A percentile compares a stretch with the other conserved stretches of the same genome.
Evolutionary conservation across 2,888 invertebrate genomes (phyloP).

Genomic region (Cosmorhoe ocellata): DNA sequence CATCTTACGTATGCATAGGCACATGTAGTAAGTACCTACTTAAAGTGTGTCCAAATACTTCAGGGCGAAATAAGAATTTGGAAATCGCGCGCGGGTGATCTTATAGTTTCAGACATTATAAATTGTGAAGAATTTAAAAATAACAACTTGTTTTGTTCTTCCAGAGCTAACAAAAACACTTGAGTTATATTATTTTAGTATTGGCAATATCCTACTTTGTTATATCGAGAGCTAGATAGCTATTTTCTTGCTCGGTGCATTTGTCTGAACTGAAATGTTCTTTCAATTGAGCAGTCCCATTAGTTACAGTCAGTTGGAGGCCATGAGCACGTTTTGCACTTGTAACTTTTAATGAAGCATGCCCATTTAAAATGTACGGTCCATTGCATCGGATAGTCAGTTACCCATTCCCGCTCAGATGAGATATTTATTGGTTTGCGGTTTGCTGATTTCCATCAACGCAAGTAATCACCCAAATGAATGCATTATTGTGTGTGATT

Average conservation of each 20-base stretch:
- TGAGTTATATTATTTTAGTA: not conserved
- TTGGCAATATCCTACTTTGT: slow-evolving; percentile 4
- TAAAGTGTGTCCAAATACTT: too few species aligned
- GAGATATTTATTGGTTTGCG: not conserved
- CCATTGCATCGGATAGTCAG: slow-evolving; percentile 32
- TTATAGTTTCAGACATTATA: too few species aligned
- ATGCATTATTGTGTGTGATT: too few species aligned
- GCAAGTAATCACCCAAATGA: too few species aligned
- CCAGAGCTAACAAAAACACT: not conserved
- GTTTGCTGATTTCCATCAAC: too few species aligned
- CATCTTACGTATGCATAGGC: too few species aligned
- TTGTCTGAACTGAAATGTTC: slow-evolving; percentile 28
- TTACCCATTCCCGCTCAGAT: not conserved
- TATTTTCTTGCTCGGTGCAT: slow-evolving; percentile 8
- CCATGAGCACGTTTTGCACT: slow-evolving; percentile 36
- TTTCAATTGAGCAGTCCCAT: slow-evolving; percentile 33
- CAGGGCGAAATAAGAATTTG: too few species aligned
- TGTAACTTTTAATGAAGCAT: slow-evolving; percentile 41
- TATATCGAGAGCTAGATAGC: not conserved
- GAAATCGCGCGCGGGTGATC: too few species aligned
- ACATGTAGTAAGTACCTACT: too few species aligned
- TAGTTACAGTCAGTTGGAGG: slow-evolving; percentile 40
- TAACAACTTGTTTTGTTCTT: too few species aligned
- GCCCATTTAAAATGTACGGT: slow-evolving; percentile 36
- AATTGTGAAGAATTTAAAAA: too few species aligned